A percentile compares a stretch with the other conserved stretches of the same genome.
phyloP scores from a whole-genome alignment of 2,888 invertebrate genomes.

The Cerastis leucographa region DNA sequence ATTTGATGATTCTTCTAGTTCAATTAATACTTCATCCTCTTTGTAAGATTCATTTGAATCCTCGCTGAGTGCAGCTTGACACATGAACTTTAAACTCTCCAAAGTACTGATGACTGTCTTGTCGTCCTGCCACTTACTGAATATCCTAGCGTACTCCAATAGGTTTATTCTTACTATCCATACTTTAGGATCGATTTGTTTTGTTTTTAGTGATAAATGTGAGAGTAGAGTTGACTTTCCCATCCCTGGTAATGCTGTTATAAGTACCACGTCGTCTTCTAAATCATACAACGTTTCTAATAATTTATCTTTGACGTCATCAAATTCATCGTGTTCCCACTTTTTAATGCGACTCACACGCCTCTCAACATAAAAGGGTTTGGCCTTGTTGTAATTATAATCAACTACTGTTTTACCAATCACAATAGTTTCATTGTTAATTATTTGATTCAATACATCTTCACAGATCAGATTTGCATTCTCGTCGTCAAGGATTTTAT shows the following conservation, averaged over 20 bases:
- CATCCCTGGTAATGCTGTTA: conserved; percentile 53
- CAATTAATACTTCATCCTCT: neutral
- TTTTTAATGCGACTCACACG: conserved; percentile 3
- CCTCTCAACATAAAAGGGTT: conserved; percentile 37
- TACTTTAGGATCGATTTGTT: conserved; percentile 22
- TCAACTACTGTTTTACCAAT: conserved; percentile 9
- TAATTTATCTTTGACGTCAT: conserved; percentile 6
- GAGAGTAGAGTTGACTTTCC: conserved; percentile 53
- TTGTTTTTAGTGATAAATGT: conserved; percentile 39
- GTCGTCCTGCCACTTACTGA: conserved; percentile 38
- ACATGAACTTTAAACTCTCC: conserved; percentile 24
- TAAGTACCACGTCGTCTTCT: conserved; percentile 22
- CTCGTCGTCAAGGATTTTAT: conserved; percentile 33
- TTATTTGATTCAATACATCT: conserved; percentile 26
- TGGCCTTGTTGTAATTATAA: conserved; percentile 29
- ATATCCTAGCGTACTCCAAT: conserved; percentile 32
- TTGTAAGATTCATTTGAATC: neutral
- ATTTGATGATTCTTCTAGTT: conserved; percentile 2
- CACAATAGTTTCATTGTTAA: conserved; percentile 29
- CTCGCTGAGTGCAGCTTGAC: conserved; percentile 11
- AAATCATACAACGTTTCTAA: conserved; percentile 6
- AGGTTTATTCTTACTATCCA: conserved; percentile 59
- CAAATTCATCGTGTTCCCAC: neutral
- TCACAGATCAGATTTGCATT: conserved; percentile 28
- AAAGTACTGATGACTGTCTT: neutral